These are phyloP conservation scores for Lanius ludovicianus DNA, from an alignment of 2,113 vertebrate species.

Conservation along the genomic window DNA sequence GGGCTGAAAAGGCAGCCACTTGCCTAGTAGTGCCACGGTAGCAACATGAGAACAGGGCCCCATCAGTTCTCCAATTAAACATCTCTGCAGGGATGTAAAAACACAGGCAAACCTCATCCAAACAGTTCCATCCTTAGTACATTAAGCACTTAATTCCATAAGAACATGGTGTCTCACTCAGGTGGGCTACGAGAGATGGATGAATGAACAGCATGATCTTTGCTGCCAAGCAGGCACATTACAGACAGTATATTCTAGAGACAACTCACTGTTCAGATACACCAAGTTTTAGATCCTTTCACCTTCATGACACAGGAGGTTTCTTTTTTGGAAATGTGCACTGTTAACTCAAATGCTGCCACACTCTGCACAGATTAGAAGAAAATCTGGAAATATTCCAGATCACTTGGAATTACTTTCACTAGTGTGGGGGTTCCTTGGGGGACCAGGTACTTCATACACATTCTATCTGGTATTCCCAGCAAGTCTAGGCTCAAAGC, in stretches of 20 bases:
- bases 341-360: not conserved
- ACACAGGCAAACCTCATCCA: fast-evolving
- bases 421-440: not conserved
- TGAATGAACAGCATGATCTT: not conserved
- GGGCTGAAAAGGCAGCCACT: not conserved
- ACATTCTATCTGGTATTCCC: not conserved
- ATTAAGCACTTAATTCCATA: not conserved
- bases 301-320: not conserved
- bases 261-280: not conserved
- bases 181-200: not conserved
- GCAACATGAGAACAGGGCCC: not conserved
- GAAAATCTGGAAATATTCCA: not conserved
- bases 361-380: not conserved
- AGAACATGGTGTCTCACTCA: not conserved
- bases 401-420: not conserved
- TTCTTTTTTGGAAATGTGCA: not conserved
- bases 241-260: not conserved
- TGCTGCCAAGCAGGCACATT: not conserved
- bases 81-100: not conserved
- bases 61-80: not conserved
- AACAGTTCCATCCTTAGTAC: not conserved
- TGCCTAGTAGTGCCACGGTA: not conserved
- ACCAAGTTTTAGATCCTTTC: not conserved
- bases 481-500: not conserved
- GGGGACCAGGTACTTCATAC: not conserved